phyloP scores from a whole-genome alignment of 2,113 vertebrate species.

The Albula goreensis region DNA sequence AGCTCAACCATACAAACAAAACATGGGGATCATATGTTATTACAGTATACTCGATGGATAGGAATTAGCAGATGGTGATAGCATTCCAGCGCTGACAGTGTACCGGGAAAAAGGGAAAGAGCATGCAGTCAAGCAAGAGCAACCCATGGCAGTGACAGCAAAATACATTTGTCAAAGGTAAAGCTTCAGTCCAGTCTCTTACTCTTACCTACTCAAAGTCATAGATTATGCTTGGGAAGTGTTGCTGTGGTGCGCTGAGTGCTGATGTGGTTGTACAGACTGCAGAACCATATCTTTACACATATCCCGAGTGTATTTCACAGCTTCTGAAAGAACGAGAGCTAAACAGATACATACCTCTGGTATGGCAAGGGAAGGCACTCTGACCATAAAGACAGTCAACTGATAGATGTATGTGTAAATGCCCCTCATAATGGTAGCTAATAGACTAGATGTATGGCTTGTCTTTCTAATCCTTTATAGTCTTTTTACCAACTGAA shows the following conservation, averaged over 20 bases:
- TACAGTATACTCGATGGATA: conserved; percentile 52
- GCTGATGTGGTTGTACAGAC: not conserved
- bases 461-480: not conserved
- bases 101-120: conserved; percentile 54
- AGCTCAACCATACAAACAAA: conserved; percentile 66
- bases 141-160: too few relatives aligned
- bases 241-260: not conserved
- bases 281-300: not conserved
- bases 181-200: not conserved
- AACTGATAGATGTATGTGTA: not conserved
- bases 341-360: not conserved
- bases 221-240: not conserved
- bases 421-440: not conserved
- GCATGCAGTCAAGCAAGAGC: conserved; percentile 38
- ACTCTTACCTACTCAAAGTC: not conserved
- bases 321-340: not conserved
- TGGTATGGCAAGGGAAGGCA: not conserved
- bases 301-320: not conserved
- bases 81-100: conserved; percentile 32
- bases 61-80: conserved; percentile 65
- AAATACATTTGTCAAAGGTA: too few relatives aligned
- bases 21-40: conserved; percentile 60
- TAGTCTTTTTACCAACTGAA: not conserved
- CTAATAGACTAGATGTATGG: not conserved
- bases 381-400: not conserved